These are phyloP conservation scores for Sebastes aleutianus DNA, from an alignment of 2,797 vertebrate species.

Conservation along the genomic window DNA sequence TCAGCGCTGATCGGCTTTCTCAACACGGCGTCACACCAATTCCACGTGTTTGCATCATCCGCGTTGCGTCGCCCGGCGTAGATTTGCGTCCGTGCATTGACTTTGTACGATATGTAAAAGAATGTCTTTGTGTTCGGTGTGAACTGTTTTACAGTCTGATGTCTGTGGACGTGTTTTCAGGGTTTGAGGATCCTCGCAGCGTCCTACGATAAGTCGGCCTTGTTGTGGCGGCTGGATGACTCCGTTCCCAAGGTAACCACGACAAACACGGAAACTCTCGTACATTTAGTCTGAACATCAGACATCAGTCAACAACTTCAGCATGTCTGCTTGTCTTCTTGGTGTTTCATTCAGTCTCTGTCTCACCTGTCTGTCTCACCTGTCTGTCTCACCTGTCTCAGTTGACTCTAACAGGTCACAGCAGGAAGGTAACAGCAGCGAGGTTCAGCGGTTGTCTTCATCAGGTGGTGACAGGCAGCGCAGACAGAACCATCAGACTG, in stretches of 20 bases:
- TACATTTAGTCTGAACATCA: too few species aligned
- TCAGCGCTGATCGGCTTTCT: too few species aligned
- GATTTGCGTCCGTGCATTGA: too few species aligned
- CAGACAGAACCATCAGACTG: conserved; percentile 86
- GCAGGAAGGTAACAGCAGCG: conserved; percentile 89
- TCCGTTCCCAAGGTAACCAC: conserved; percentile 82
- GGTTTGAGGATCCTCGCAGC: conserved; percentile 84
- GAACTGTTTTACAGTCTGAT: background rate
- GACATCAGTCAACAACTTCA: too few species aligned
- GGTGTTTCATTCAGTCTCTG: background rate
- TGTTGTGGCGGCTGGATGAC: conserved; percentile 87
- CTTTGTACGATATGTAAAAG: too few species aligned
- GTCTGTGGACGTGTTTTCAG: conserved; percentile 56
- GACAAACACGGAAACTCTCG: background rate
- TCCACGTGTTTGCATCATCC: too few species aligned
- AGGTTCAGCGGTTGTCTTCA: conserved; percentile 81
- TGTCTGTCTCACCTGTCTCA: conserved; percentile 51
- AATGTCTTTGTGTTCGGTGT: too few species aligned
- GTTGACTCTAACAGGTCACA: conserved; percentile 90
- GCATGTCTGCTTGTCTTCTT: too few species aligned
- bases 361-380: background rate
- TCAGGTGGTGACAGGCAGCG: conserved; percentile 88
- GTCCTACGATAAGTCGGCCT: conserved; percentile 86
- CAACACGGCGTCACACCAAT: too few species aligned
- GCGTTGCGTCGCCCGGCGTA: too few species aligned